Evolutionary conservation across 2,797 vertebrate species (phyloP).

Genomic region (Cephalopachus bancanus): DNA sequence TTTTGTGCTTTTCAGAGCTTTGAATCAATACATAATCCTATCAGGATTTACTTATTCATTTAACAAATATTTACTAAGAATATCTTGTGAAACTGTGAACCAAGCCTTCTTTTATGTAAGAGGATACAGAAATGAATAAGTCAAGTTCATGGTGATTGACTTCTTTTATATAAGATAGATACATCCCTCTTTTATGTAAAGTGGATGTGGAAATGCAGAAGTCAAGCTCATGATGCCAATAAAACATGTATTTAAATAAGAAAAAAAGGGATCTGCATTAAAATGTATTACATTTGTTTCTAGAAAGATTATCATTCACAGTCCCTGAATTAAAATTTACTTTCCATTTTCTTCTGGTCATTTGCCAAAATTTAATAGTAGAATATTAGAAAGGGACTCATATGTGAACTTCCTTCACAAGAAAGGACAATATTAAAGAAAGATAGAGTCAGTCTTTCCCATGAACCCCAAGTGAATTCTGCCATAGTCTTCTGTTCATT

Average conservation of each 20-base stretch:
- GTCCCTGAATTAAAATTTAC: conserved; percentile 32
- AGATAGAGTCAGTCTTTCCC: background rate
- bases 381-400: background rate
- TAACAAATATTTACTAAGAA: conserved; percentile 66
- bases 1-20: conserved; percentile 60
- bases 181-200: background rate
- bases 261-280: background rate
- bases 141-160: background rate
- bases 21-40: conserved; percentile 48
- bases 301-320: background rate
- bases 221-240: background rate
- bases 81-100: background rate
- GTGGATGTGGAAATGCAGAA: background rate
- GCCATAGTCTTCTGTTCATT: background rate
- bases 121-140: background rate
- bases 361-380: background rate
- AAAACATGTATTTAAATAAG: conserved; percentile 55
- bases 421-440: background rate
- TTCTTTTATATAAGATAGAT: background rate
- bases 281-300: background rate
- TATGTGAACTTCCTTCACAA: background rate
- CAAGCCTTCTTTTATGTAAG: background rate
- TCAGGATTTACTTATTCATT: conserved; percentile 36
- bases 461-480: background rate
- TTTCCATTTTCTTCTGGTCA: background rate